A percentile compares a stretch with the other conserved stretches of the same genome.
phyloP scores from a whole-genome alignment of 2,888 invertebrate species.

The Amphipoea oculea region DNA sequence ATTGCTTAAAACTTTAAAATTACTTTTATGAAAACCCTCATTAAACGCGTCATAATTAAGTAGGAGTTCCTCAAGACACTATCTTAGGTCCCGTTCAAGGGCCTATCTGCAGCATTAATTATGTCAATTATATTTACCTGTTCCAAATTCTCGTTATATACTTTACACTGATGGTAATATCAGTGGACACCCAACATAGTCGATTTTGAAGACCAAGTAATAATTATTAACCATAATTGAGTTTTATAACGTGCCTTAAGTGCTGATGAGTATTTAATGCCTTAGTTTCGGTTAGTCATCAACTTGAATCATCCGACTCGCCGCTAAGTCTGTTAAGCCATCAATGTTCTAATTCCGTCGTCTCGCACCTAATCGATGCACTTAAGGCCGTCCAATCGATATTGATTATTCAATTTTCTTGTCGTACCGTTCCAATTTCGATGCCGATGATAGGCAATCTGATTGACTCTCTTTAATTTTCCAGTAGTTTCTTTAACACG shows the following conservation, averaged over 20 bases:
- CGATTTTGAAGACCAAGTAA: not conserved
- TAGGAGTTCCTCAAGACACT: not conserved
- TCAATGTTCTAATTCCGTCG: slow-evolving; percentile 16
- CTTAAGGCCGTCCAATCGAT: slow-evolving; percentile 36
- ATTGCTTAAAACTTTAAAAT: not conserved
- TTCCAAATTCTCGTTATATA: not conserved
- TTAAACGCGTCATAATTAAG: not conserved
- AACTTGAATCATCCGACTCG: not conserved
- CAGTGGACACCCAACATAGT: not conserved
- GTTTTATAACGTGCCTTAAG: not conserved
- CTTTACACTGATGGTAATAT: not conserved
- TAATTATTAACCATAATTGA: not conserved
- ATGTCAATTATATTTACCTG: not conserved
- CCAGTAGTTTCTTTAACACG: slow-evolving; percentile 11
- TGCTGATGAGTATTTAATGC: slow-evolving; percentile 1
- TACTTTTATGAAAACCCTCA: not conserved
- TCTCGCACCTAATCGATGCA: slow-evolving; percentile 39
- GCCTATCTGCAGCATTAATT: slow-evolving; percentile 6
- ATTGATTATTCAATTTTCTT: slow-evolving; percentile 54
- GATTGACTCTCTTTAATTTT: slow-evolving; percentile 20
- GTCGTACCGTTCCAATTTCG: slow-evolving; percentile 41
- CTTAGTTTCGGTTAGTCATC: not conserved
- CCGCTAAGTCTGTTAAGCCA: slow-evolving; percentile 9
- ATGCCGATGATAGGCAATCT: slow-evolving; percentile 27
- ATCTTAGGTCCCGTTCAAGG: not conserved